phyloP scores from a whole-genome alignment of 1,140 invertebrate species.

The Eriocheir sinensis region DNA sequence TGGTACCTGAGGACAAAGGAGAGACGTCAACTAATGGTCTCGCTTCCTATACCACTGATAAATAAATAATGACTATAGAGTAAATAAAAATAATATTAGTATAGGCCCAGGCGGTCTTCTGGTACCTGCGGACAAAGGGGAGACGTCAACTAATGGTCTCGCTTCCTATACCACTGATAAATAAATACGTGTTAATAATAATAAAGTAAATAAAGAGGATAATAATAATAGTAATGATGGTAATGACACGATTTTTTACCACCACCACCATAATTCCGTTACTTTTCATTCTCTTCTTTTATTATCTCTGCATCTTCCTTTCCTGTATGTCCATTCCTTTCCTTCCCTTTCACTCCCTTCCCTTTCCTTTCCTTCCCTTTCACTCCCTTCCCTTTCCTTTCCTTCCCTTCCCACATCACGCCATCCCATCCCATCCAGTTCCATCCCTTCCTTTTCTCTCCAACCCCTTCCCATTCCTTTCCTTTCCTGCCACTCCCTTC shows the following conservation, averaged over 20 bases:
- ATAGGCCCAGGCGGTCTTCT: constrained; percentile 81
- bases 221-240: too few relatives aligned
- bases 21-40: neutral
- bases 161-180: neutral
- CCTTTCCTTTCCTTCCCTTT: too few relatives aligned
- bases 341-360: too few relatives aligned
- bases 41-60: neutral
- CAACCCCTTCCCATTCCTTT: too few relatives aligned
- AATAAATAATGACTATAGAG: neutral
- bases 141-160: neutral
- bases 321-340: too few relatives aligned
- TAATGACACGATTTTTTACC: neutral
- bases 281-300: neutral
- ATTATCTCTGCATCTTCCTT: too few relatives aligned
- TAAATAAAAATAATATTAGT: neutral
- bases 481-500: too few relatives aligned
- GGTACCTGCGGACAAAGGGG: constrained; percentile 80
- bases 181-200: neutral
- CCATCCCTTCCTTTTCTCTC: too few relatives aligned
- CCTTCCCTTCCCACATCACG: too few relatives aligned
- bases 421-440: too few relatives aligned
- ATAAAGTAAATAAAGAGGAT: neutral
- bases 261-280: neutral
- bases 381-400: too few relatives aligned
- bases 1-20: constrained; percentile 80